Base-by-base conservation (phyloP, 92 coral and sea anemone genomes). In the Desmophyllum pertusum region DNA sequence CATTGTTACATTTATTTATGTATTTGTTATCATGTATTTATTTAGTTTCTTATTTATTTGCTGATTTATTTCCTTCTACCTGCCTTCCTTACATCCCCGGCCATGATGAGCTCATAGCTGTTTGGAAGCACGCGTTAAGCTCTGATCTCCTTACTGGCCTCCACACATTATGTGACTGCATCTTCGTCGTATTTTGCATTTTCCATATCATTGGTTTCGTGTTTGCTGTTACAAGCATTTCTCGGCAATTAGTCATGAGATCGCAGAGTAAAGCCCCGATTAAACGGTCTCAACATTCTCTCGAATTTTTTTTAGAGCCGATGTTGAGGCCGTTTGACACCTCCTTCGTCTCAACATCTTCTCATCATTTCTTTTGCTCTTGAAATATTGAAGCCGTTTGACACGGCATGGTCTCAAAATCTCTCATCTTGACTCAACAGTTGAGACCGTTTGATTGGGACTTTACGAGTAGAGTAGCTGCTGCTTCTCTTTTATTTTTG, bases 51-150 rank as follows among this genome's bases (percentile, higher is more conserved):
- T 15, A 10, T 52, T 51, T 19, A 7, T 35, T 15, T 74, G 0
- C 25, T 4, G 8, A 30, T 63, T 19, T 64, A 31, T 5, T 9
- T 40, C 13, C 21, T 59, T 9, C 25, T 42, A 45, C 10, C 17
- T 63, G 11, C 13, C 13, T n/a, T 57, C 30, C 43, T 37, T 23
- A n/a, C n/a, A 38, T 68, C 70, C 81, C 81, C n/a, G n/a, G n/a
- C n/a, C 61, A 59, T 57, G 81, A 57, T 39, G 81, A 77, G 81
- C 70, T 77, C 48, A 62, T 78, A 78, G 82, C 71, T 78, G 50
- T 77, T 77, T 68, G 71, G n/a, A 50, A n/a, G 81, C 81, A 37
- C 46, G n/a, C n/a, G 41, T 78, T 42, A 41, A 29, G 30, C 59
- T 42, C 10, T 21, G 33, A 19, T 42, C 31, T 19, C 42, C 10